These are phyloP conservation scores for Lophius americanus DNA, from an alignment of 2,797 vertebrate species.

Conservation along the genomic window DNA sequence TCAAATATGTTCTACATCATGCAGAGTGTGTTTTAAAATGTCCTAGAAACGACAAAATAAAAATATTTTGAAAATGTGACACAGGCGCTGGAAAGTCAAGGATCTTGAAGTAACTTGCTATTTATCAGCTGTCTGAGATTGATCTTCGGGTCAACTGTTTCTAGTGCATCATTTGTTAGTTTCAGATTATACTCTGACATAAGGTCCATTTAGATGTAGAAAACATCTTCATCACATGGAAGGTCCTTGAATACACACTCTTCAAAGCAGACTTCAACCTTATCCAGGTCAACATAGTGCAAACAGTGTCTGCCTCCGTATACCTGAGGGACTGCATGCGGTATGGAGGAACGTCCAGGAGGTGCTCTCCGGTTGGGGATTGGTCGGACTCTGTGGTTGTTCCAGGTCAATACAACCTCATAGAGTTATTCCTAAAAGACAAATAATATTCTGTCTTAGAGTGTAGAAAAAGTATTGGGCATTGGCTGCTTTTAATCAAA, in stretches of 20 bases:
- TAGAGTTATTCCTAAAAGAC: conserved; percentile 11
- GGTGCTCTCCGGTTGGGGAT: conserved; percentile 8
- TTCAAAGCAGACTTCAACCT: conserved; percentile 16
- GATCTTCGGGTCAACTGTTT: conserved; percentile 3
- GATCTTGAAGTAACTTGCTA: neutral
- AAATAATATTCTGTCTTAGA: neutral
- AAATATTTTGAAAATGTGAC: neutral
- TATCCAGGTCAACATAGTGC: conserved; percentile 9
- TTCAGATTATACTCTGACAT: conserved; percentile 16
- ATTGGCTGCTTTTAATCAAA: neutral
- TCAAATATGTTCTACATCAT: no score
- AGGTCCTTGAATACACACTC: conserved; percentile 25
- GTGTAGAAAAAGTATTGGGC: neutral
- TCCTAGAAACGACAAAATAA: neutral
- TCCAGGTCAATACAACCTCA: conserved; percentile 12
- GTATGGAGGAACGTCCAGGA: conserved; percentile 11
- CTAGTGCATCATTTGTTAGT: conserved; percentile 11
- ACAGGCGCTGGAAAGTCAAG: neutral
- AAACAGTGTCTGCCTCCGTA: conserved; percentile 5
- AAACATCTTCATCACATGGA: conserved; percentile 29
- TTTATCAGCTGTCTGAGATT: conserved; percentile 5
- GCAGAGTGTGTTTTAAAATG: neutral
- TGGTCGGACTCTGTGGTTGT: conserved; percentile 11
- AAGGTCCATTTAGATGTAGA: conserved; percentile 13
- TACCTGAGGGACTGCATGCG: conserved; percentile 5